Conservation (phyloP, 2,797 vertebrate species). For the Myotis planiceps region DNA sequence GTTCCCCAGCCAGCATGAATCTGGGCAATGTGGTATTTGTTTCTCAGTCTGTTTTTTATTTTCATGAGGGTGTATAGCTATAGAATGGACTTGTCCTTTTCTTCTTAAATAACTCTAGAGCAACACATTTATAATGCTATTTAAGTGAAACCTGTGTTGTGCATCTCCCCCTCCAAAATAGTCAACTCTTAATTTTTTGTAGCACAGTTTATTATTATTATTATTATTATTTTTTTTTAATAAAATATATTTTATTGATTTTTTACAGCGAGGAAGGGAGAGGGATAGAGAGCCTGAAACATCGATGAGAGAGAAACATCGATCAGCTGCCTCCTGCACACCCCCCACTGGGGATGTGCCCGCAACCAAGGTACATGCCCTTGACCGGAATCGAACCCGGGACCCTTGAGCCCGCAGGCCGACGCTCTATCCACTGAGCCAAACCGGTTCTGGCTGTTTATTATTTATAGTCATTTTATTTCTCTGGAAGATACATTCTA, state of each 20-base stretch:
- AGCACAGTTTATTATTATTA: neutral
- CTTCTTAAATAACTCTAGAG: neutral
- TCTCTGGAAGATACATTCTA: constrained; percentile 25
- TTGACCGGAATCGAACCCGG: too few relatives aligned
- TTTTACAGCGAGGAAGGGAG: too few relatives aligned
- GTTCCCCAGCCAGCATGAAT: neutral
- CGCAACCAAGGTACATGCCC: too few relatives aligned
- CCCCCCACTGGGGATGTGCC: too few relatives aligned
- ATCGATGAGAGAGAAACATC: too few relatives aligned
- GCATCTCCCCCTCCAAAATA: neutral
- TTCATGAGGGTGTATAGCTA: neutral
- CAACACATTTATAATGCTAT: neutral
- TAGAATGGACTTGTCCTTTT: neutral
- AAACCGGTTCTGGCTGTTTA: too few relatives aligned
- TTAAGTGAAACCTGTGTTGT: neutral
- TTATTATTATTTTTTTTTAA: too few relatives aligned
- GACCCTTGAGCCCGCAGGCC: too few relatives aligned
- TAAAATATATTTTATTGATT: too few relatives aligned
- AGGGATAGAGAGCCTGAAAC: too few relatives aligned
- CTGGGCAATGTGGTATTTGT: neutral
- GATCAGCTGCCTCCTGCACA: too few relatives aligned
- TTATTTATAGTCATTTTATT: constrained; percentile 14
- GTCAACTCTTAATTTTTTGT: constrained; percentile 21
- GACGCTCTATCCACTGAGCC: too few relatives aligned
- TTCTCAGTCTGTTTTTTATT: neutral